These are phyloP conservation scores for Podarcis siculus DNA, from an alignment of 2,797 vertebrate genomes.

Conservation along the genomic window DNA sequence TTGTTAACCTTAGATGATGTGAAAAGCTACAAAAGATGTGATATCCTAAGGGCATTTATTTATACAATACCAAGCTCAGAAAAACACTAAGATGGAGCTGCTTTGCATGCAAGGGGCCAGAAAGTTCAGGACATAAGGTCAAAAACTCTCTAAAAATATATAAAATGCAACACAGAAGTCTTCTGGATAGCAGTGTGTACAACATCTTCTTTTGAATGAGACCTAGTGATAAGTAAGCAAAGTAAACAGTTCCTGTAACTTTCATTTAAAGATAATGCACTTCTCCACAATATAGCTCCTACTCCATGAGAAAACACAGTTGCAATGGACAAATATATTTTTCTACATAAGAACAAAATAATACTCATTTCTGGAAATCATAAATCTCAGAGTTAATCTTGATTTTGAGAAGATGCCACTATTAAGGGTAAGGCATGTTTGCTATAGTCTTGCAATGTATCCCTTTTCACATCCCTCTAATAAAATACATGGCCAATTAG, in stretches of 20 bases:
- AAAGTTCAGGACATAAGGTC: not conserved
- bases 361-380: not conserved
- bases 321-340: not conserved
- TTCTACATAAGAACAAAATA: not conserved
- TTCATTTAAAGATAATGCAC: not conserved
- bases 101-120: not conserved
- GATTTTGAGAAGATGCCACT: not conserved
- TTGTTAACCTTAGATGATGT: slow-evolving; percentile 32
- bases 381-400: not conserved
- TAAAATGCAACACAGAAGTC: not conserved
- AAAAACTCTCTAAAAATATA: too few relatives aligned
- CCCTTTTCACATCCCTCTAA: not conserved
- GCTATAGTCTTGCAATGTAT: not conserved
- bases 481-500: not conserved
- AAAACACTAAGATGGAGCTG: not conserved
- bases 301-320: not conserved
- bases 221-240: not conserved
- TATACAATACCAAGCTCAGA: not conserved
- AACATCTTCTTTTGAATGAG: not conserved
- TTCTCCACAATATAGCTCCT: not conserved
- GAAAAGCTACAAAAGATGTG: slow-evolving; percentile 42
- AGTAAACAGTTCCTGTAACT: not conserved
- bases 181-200: fast-evolving
- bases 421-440: not conserved
- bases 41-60: slow-evolving; percentile 16